Percentiles rank a stretch among this genome's conserved stretches.
phyloP scores from a whole-genome alignment of 1,140 invertebrate genomes.

The Nomia melanderi region DNA sequence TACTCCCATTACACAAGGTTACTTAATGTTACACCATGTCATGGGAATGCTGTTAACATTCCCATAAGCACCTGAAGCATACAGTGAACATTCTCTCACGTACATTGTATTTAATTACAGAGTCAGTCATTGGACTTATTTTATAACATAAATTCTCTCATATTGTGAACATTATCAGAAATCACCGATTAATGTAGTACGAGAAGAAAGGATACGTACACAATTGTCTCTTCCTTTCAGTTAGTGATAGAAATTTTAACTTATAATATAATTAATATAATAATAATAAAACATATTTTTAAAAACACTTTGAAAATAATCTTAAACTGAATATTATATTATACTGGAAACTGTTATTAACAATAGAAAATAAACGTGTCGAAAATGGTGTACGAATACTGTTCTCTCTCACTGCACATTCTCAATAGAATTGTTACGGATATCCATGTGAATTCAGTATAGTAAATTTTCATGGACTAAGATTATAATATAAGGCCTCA shows the following conservation, averaged over 20 bases:
- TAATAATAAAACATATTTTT: too few species aligned
- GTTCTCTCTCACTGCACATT: constrained; percentile 24
- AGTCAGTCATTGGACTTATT: constrained; percentile 76
- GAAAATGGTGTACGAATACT: too few species aligned
- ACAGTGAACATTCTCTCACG: constrained; percentile 77
- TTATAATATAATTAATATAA: too few species aligned
- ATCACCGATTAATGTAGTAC: constrained; percentile 53
- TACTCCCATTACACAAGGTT: constrained; percentile 57
- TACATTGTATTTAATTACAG: constrained; percentile 71
- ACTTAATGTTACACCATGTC: constrained; percentile 66
- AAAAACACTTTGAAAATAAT: too few species aligned
- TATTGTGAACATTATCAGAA: constrained; percentile 55
- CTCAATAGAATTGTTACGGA: constrained; percentile 58
- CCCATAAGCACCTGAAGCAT: constrained; percentile 75
- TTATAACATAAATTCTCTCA: constrained; percentile 73
- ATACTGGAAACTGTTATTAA: too few species aligned
- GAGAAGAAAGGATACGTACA: too few species aligned
- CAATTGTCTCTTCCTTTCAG: too few species aligned
- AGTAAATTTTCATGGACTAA: constrained; percentile 65
- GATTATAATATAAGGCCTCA: constrained; percentile 76
- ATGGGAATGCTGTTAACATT: constrained; percentile 62
- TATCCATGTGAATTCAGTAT: constrained; percentile 65
- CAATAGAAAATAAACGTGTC: too few species aligned
- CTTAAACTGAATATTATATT: too few species aligned
- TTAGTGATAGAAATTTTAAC: too few species aligned